Evolutionary conservation across 2,113 vertebrate species (phyloP).

Genomic region (Sceloporus undulatus): DNA sequence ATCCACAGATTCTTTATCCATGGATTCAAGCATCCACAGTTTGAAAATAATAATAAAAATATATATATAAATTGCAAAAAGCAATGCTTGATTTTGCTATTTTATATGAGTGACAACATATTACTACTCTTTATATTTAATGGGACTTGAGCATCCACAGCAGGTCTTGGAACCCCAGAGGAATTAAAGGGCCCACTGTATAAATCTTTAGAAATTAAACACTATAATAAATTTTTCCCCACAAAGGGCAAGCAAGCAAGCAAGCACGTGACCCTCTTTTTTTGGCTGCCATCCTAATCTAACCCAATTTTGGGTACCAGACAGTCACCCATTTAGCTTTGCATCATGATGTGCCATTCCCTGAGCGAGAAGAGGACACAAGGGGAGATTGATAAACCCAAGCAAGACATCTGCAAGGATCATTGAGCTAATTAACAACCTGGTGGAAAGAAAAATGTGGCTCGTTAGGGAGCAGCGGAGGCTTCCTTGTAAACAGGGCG

Average conservation of each 20-base stretch:
- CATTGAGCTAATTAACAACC: conserved; percentile 45
- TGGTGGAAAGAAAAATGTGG: conserved; percentile 37
- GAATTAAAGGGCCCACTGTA: no score
- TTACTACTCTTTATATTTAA: no score
- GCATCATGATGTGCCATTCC: not conserved
- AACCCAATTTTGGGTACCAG: not conserved
- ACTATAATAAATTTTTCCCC: not conserved
- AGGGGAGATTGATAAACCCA: conserved; percentile 39
- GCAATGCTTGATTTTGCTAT: no score
- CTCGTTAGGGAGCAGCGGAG: conserved; percentile 29
- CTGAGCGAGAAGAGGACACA: conserved; percentile 15
- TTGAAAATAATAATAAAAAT: no score
- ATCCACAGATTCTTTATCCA: no score
- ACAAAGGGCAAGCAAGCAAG: not conserved
- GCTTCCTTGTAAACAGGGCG: conserved; percentile 32
- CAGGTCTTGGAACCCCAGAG: no score
- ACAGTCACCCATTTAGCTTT: not conserved
- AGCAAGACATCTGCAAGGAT: conserved; percentile 45
- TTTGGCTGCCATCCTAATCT: not conserved
- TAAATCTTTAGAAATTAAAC: not conserved
- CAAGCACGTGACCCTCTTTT: no score
- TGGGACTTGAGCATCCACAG: no score
- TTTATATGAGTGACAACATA: no score
- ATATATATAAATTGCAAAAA: no score
- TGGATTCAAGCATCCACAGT: no score